phyloP scores from a whole-genome alignment of 2,113 vertebrate species.

The Columba janthina region DNA sequence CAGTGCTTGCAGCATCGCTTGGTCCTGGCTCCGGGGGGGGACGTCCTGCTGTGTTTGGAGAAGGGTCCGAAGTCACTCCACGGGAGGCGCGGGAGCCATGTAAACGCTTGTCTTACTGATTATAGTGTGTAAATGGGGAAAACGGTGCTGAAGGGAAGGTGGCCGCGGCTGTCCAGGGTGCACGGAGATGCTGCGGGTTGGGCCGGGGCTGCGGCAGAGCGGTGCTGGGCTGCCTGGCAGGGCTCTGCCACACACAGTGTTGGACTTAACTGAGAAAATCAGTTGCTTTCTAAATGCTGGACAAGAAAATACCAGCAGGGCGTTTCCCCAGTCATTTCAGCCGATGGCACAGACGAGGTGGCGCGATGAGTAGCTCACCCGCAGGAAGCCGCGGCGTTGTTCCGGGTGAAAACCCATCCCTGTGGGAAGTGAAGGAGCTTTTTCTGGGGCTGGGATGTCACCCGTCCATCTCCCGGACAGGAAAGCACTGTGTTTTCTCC shows the following conservation, averaged over 20 bases:
- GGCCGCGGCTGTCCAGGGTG: rapidly evolving
- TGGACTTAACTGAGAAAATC: neutral
- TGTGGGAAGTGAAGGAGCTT: neutral
- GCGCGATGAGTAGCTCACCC: no score
- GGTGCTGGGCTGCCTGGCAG: neutral
- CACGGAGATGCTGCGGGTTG: rapidly evolving
- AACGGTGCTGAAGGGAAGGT: rapidly evolving
- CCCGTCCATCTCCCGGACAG: neutral
- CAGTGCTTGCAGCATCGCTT: rapidly evolving
- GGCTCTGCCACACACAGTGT: rapidly evolving
- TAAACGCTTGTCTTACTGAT: no score
- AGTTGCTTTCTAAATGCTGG: neutral
- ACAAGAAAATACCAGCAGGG: neutral
- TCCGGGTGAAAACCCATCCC: neutral
- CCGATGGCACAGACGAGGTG: no score
- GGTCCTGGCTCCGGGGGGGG: neutral
- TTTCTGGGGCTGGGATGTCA: neutral
- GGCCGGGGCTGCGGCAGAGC: neutral
- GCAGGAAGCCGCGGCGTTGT: no score
- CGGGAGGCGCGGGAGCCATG: rapidly evolving
- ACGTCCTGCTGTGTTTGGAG: neutral
- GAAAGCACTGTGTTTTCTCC: neutral
- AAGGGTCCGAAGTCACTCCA: neutral
- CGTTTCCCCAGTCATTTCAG: neutral
- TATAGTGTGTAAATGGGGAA: rapidly evolving